Evolutionary conservation across 2,797 vertebrate genomes (phyloP).

Genomic region (Sitta carolinensis): DNA sequence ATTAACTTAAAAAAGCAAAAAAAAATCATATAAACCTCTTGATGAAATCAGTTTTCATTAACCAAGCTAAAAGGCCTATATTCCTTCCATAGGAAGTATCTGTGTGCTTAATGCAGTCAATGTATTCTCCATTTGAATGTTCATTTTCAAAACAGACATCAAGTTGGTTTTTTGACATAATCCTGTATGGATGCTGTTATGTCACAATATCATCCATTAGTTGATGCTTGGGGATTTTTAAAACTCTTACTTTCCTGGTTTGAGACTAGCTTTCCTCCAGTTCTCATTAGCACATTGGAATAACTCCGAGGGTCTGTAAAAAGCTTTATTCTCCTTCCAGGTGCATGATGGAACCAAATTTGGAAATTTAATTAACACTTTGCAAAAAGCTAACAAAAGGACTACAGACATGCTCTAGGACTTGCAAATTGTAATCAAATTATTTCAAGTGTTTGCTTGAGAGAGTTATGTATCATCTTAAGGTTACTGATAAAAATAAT

Average conservation of each 20-base stretch:
- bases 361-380: constrained; percentile 19
- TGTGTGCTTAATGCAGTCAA: not conserved
- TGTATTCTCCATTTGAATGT: not conserved
- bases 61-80: not conserved
- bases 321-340: not conserved
- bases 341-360: not conserved
- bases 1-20: not conserved
- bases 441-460: not conserved
- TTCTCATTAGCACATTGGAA: not conserved
- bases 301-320: not conserved
- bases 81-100: not conserved
- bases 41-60: not conserved
- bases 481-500: constrained; percentile 5
- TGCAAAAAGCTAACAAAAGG: constrained; percentile 16
- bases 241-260: not conserved
- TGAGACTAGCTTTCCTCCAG: not conserved
- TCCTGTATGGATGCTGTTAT: not conserved
- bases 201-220: not conserved
- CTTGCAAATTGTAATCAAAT: not conserved
- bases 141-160: not conserved
- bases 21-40: not conserved
- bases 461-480: not conserved
- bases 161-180: not conserved
- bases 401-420: not conserved
- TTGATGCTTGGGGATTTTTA: not conserved